These are phyloP conservation scores for Corticium candelabrum DNA, from an alignment of 37 sponge, comb jelly and placozoan genomes.

Conservation along the genomic window DNA sequence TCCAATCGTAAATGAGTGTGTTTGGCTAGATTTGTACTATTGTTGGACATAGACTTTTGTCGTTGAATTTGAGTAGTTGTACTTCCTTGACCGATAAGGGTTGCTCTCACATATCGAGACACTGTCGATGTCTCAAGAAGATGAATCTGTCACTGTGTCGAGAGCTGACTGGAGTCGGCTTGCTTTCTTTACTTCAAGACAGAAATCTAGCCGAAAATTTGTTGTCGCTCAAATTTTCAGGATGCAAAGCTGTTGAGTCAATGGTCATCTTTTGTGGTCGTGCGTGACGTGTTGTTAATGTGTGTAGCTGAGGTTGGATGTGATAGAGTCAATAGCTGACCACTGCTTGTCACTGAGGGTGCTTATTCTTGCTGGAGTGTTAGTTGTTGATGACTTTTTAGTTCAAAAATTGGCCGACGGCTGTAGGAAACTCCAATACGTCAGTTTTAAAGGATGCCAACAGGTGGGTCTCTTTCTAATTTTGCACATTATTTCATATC, in stretches of 20 bases:
- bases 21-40: constrained; percentile 37
- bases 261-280: not conserved
- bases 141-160: constrained; percentile 40
- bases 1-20: not conserved
- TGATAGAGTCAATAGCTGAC: constrained; percentile 30
- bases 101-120: constrained; percentile 29
- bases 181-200: constrained; percentile 30
- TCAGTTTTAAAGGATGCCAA: constrained; percentile 48
- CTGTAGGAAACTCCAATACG: constrained; percentile 28
- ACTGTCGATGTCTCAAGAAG: constrained; percentile 33
- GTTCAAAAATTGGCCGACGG: constrained; percentile 32
- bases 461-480: too few species aligned
- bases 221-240: constrained; percentile 9
- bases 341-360: constrained; percentile 42
- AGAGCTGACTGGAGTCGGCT: constrained; percentile 30
- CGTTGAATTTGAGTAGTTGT: constrained; percentile 57
- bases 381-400: constrained; percentile 39
- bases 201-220: not conserved
- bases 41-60: constrained; percentile 25
- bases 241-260: constrained; percentile 12
- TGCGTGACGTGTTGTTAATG: not conserved
- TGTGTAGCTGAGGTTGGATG: constrained; percentile 17
- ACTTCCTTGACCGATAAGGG: constrained; percentile 32
- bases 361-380: constrained; percentile 48
- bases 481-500: not conserved